Base-by-base conservation (phyloP, 1,140 invertebrate genomes). In the Microplitis mediator region DNA sequence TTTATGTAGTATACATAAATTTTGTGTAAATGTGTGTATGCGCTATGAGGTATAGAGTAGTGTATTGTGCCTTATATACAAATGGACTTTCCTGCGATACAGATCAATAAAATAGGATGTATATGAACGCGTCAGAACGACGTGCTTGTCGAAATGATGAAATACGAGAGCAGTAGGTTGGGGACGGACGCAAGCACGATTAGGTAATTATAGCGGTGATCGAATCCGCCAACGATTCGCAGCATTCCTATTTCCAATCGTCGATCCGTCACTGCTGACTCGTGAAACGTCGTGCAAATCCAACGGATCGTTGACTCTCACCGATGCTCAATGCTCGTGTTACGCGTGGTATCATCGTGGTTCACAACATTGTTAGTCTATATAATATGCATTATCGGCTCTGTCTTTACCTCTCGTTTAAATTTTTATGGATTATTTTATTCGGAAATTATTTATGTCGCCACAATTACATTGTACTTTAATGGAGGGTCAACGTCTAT, bases 201-300 rank as follows among this genome's bases (percentile, higher is more conserved):
- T 73, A 73, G 45, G 56, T 69, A 61, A 73, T 73, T 58, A 58
- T 73, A 73, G 71, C 71, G 58, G 36, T 35, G 67, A 69, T 58
- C 67, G 67, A 58, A 61, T 62, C 23, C 39, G 31, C 39, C 58
- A 32, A 73, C 60, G 66, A 73, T 69, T 73, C 68, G 64, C 66
- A 73, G 66, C 50, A 35, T 63, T 73, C 66, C 50, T 63, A 52
- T 73, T 69, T 65, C 72, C 67, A 61, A 73, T 65, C 66, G 54
- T 39, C 61, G 54, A 73, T 73, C 68, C 66, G 66, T 73, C 72
- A 73, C 61, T 54, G 60, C 31, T 73, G 58, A 73, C 14, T 69
- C 66, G 72, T 73, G 66, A 69, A 69, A 64, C 35, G 72, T 56
- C 66, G 56, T 52, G 68, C 67, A 61, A 69, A 50, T 69, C 58